These are phyloP conservation scores for Lanistes nyassanus DNA, from an alignment of 1,140 invertebrate species.

Conservation along the genomic window DNA sequence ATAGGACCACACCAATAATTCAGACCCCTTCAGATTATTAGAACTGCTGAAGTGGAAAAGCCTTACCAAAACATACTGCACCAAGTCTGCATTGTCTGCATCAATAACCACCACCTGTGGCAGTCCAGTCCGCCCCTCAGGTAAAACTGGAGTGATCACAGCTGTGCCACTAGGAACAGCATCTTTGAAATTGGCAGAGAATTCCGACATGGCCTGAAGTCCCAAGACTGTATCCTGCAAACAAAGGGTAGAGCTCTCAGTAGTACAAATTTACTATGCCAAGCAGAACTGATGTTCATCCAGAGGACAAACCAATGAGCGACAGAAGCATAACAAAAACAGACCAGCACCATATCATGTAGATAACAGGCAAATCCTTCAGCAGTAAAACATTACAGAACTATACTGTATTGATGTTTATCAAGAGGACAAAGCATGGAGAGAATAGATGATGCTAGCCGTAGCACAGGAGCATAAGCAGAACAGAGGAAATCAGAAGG, in stretches of 20 bases:
- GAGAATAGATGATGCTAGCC: too few species aligned
- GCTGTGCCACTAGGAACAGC: slow-evolving; percentile 40
- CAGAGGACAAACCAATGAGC: too few species aligned
- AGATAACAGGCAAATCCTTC: too few species aligned
- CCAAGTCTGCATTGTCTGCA: slow-evolving; percentile 46
- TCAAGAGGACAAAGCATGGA: too few species aligned
- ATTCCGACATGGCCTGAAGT: slow-evolving; percentile 67
- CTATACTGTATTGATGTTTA: too few species aligned
- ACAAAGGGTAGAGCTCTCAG: neutral
- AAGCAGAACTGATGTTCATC: too few species aligned
- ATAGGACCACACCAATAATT: neutral
- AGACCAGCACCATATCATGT: too few species aligned
- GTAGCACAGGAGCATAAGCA: too few species aligned
- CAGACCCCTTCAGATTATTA: neutral
- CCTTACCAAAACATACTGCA: slow-evolving; percentile 57
- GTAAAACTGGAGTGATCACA: slow-evolving; percentile 23
- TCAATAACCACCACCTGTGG: slow-evolving; percentile 45
- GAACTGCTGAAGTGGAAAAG: neutral
- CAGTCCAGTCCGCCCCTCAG: slow-evolving; percentile 29
- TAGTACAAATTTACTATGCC: neutral
- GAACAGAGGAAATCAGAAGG: too few species aligned
- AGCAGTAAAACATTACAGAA: too few species aligned
- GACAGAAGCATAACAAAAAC: too few species aligned
- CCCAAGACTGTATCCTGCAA: slow-evolving; percentile 68
- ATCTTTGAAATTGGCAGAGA: slow-evolving; percentile 34